Conservation (phyloP, 2,113 vertebrate species). For the Limnothrissa miodon region DNA sequence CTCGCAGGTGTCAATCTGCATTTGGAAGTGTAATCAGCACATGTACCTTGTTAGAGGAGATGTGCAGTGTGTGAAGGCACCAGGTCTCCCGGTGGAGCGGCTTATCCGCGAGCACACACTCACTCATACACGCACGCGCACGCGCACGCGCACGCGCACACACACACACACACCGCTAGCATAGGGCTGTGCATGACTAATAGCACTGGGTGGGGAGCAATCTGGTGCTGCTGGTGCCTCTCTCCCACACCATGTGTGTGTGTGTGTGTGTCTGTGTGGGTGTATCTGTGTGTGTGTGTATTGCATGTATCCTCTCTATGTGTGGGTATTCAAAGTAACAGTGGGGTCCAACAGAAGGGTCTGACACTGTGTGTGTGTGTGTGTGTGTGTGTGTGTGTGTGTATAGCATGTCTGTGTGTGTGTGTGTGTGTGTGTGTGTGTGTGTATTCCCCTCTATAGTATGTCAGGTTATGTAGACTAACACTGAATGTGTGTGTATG, state of each 20-base stretch:
- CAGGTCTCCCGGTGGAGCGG: background rate
- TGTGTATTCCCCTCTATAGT: no score
- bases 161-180: background rate
- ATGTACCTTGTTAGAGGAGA: background rate
- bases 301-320: background rate
- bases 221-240: background rate
- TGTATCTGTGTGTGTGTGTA: no score
- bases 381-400: slow-evolving; percentile 39
- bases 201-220: background rate
- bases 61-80: background rate
- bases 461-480: no score
- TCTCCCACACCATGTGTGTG: background rate
- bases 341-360: no score
- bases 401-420: no score
- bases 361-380: background rate
- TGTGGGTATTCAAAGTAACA: background rate
- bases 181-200: background rate
- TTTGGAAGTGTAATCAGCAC: background rate
- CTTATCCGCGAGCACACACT: no score
- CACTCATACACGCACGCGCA: no score
- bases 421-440: no score
- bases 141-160: no score
- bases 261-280: background rate
- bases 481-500: no score
- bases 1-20: background rate